These are phyloP conservation scores for Lasioglossum baleicum DNA, from an alignment of 1,140 invertebrate genomes.

Conservation along the genomic window DNA sequence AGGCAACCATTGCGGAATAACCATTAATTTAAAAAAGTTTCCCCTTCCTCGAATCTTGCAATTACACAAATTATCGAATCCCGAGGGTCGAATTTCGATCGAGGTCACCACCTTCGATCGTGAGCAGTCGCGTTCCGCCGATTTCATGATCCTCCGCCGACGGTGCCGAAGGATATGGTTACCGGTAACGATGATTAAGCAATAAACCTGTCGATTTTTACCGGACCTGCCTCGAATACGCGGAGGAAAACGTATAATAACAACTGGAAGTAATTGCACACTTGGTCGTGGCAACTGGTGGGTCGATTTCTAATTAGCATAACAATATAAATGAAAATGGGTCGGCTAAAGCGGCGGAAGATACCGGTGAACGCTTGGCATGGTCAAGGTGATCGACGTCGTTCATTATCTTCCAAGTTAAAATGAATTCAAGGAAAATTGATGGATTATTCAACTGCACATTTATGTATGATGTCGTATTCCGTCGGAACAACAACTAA, in stretches of 20 bases:
- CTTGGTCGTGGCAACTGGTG: too few relatives aligned
- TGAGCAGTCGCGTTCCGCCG: neutral
- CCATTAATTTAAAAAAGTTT: slow-evolving; percentile 56
- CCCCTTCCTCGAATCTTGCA: slow-evolving; percentile 43
- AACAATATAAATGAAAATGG: too few relatives aligned
- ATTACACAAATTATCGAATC: slow-evolving; percentile 59
- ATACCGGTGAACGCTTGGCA: too few relatives aligned
- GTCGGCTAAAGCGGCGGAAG: too few relatives aligned
- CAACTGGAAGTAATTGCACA: too few relatives aligned
- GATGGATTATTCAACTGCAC: too few relatives aligned
- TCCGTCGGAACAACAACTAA: too few relatives aligned
- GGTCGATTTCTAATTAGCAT: too few relatives aligned
- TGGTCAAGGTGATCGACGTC: too few relatives aligned
- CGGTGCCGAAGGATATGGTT: neutral
- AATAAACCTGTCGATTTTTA: neutral
- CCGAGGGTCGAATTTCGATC: slow-evolving; percentile 27
- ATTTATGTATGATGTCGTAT: too few relatives aligned
- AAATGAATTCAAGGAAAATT: too few relatives aligned
- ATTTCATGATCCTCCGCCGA: neutral
- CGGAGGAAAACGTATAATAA: neutral
- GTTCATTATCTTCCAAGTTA: too few relatives aligned
- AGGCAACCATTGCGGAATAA: slow-evolving; percentile 53
- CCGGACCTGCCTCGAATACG: neutral
- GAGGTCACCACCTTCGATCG: slow-evolving; percentile 40
- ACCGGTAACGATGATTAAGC: neutral